Evolutionary conservation across 2,797 vertebrate genomes (phyloP).

Genomic region (Manis javanica): DNA sequence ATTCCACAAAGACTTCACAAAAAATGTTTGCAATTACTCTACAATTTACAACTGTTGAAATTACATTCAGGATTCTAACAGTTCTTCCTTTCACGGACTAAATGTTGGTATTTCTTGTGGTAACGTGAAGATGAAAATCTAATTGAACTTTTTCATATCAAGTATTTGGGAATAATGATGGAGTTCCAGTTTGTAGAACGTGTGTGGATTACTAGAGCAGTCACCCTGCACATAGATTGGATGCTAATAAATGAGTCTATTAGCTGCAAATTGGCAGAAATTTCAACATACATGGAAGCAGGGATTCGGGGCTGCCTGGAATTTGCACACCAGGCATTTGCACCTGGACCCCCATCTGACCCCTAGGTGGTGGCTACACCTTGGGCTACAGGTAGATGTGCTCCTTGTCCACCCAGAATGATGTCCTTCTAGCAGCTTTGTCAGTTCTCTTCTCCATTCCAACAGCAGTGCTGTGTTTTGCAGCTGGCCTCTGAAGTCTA

Average conservation of each 20-base stretch:
- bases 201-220: background rate
- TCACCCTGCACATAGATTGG: background rate
- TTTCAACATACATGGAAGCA: background rate
- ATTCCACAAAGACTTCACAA: background rate
- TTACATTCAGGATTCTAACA: conserved; percentile 8
- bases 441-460: background rate
- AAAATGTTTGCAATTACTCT: conserved; percentile 41
- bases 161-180: conserved; percentile 45
- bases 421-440: background rate
- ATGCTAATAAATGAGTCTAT: background rate
- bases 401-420: background rate
- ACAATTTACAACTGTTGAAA: conserved; percentile 39
- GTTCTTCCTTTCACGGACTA: background rate
- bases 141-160: conserved; percentile 20
- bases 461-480: background rate
- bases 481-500: background rate
- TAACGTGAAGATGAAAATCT: conserved; percentile 36
- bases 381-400: background rate
- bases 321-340: background rate
- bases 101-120: conserved; percentile 60
- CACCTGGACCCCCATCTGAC: fast-evolving
- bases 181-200: background rate
- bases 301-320: background rate
- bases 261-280: background rate
- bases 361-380: too few species aligned